Evolutionary conservation across 2,797 vertebrate genomes (phyloP).

Genomic region (Manis crassicaudata): DNA sequence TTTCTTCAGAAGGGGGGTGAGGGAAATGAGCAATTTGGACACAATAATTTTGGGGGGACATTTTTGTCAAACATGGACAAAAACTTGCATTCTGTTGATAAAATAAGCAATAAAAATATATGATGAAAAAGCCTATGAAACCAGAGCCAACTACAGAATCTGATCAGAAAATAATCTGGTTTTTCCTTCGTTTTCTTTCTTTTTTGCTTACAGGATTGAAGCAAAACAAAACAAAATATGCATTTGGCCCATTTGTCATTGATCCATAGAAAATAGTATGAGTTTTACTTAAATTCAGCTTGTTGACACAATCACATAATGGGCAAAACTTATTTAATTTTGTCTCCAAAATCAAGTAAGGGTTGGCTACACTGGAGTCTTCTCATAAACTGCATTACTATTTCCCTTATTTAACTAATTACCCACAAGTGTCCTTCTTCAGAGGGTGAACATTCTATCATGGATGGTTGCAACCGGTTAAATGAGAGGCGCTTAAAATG

Average conservation of each 20-base stretch:
- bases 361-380: neutral
- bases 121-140: constrained; percentile 67
- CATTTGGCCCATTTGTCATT: constrained; percentile 72
- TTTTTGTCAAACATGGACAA: constrained; percentile 81
- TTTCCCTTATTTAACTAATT: constrained; percentile 51
- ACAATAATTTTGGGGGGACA: constrained; percentile 69
- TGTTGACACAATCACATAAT: constrained; percentile 67
- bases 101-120: constrained; percentile 47
- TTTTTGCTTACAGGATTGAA: constrained; percentile 59
- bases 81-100: constrained; percentile 81
- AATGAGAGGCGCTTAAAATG: constrained; percentile 1
- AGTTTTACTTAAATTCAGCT: constrained; percentile 65
- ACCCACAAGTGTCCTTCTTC: constrained; percentile 1
- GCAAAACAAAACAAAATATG: constrained; percentile 65
- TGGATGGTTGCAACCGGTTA: neutral
- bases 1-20: constrained; percentile 67
- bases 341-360: constrained; percentile 59
- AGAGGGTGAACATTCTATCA: neutral
- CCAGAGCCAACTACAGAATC: constrained; percentile 70
- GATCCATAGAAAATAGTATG: constrained; percentile 54
- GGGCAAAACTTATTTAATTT: constrained; percentile 52
- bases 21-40: constrained; percentile 71
- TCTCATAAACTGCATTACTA: neutral
- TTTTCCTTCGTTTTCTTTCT: constrained; percentile 31
- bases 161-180: constrained; percentile 50